These are phyloP conservation scores for Podarcis raffonei DNA, from an alignment of 2,113 vertebrate genomes.

Conservation along the genomic window DNA sequence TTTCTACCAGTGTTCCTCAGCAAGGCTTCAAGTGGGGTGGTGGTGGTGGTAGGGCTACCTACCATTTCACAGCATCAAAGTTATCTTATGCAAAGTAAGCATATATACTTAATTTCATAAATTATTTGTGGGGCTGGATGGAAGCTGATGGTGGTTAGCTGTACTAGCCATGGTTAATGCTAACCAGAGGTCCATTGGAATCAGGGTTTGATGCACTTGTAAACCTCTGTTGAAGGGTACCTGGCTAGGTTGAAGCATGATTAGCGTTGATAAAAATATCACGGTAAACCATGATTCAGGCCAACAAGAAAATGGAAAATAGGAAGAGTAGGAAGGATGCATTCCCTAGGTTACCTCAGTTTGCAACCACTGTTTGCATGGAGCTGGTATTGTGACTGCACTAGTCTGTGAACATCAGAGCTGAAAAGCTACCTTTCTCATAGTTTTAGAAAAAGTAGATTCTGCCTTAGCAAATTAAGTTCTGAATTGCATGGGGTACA, in stretches of 20 bases:
- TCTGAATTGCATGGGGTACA: not conserved
- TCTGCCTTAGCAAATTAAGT: not conserved
- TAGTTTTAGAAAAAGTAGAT: too few species aligned
- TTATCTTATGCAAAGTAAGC: not conserved
- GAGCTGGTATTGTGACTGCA: not conserved
- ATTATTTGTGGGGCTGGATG: not conserved
- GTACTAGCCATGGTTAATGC: not conserved
- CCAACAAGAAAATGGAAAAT: not conserved
- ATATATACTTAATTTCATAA: not conserved
- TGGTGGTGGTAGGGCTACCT: conserved; percentile 17
- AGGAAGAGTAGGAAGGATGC: not conserved
- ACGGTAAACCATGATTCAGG: conserved; percentile 11
- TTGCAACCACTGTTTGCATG: not conserved
- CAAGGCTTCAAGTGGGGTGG: not conserved
- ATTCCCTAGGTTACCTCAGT: not conserved
- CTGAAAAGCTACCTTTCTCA: not conserved
- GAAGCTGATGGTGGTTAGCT: not conserved
- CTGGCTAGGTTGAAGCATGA: not conserved
- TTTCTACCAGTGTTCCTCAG: not conserved
- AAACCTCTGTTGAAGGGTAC: not conserved
- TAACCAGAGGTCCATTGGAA: not conserved
- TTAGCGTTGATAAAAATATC: not conserved
- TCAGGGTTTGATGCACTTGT: not conserved
- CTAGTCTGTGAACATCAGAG: not conserved
- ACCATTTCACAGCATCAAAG: not conserved